These are phyloP conservation scores for Luidia sarsii DNA, from an alignment of 53 echinoderm and acorn worm species.

Conservation along the genomic window DNA sequence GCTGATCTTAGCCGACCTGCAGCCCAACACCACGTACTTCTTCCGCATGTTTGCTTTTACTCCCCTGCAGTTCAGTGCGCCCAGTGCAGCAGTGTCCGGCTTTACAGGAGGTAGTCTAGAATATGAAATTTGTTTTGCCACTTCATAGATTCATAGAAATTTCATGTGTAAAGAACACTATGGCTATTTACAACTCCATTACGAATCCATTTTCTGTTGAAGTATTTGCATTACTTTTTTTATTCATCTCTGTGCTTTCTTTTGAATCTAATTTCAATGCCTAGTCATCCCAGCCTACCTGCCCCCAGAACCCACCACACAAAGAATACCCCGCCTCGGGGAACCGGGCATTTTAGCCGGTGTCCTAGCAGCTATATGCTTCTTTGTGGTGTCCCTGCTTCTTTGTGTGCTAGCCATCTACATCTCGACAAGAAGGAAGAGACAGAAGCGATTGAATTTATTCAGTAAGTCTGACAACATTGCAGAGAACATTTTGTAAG, in stretches of 20 bases:
- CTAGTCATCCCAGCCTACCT: slow-evolving; percentile 54
- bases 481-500: no score
- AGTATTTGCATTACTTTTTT: no score
- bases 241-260: no score
- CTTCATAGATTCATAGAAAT: no score
- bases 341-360: slow-evolving; percentile 84
- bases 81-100: slow-evolving; percentile 70
- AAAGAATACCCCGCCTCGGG: slow-evolving; percentile 1
- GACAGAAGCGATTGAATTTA: slow-evolving; percentile 64
- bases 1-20: slow-evolving; percentile 40
- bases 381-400: slow-evolving; percentile 71
- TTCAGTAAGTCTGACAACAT: slow-evolving; percentile 81
- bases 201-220: no score
- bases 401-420: slow-evolving; percentile 65
- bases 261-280: no score
- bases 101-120: slow-evolving; percentile 90
- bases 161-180: no score
- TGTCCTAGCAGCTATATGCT: slow-evolving; percentile 77
- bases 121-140: no score
- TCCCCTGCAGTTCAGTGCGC: slow-evolving; percentile 71
- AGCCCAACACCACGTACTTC: slow-evolving; percentile 70
- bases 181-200: no score
- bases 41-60: slow-evolving; percentile 92
- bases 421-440: slow-evolving; percentile 54
- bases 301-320: slow-evolving; percentile 24